Evolutionary conservation across 2,888 invertebrate species (phyloP).

Genomic region (Scaptomyza parva): DNA sequence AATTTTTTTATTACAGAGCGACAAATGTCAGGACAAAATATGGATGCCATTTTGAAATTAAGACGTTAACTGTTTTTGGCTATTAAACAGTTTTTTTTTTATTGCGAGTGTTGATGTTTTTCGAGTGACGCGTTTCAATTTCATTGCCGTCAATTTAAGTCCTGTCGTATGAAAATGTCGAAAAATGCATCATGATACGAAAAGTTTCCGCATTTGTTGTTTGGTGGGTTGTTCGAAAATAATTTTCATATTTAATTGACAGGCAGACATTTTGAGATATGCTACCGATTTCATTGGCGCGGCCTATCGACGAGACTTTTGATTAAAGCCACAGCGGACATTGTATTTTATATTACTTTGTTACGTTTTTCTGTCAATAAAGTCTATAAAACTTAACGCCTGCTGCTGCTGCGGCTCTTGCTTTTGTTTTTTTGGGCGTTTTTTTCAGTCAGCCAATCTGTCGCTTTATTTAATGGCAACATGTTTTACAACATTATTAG

Average conservation of each 20-base stretch:
- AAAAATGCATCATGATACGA: conserved; percentile 47
- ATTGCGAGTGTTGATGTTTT: background rate
- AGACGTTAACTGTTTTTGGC: conserved; percentile 56
- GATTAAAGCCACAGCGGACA: conserved; percentile 10
- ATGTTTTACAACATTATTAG: conserved; percentile 79
- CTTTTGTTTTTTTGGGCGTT: conserved; percentile 61
- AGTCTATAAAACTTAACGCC: conserved; percentile 43
- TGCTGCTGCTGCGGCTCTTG: conserved; percentile 31
- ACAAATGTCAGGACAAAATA: conserved; percentile 34
- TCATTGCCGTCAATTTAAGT: conserved; percentile 46
- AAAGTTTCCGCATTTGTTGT: conserved; percentile 7
- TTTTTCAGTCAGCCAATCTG: conserved; percentile 38
- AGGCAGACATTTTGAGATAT: conserved; percentile 51
- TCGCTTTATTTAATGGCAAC: conserved; percentile 68
- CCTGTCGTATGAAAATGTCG: conserved; percentile 63
- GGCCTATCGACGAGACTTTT: conserved; percentile 53
- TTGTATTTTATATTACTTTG: conserved; percentile 9
- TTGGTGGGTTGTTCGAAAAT: conserved; percentile 60
- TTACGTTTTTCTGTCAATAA: conserved; percentile 43
- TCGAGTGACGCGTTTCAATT: conserved; percentile 28
- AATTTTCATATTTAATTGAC: conserved; percentile 73
- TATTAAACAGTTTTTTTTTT: background rate
- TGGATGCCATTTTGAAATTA: conserved; percentile 65
- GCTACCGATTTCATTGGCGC: conserved; percentile 74
- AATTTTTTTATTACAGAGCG: conserved; percentile 63